Evolutionary conservation across 2,797 vertebrate genomes (phyloP), one percentile per base, ranked within the genome.

Genomic region (Mus minutoides): DNA sequence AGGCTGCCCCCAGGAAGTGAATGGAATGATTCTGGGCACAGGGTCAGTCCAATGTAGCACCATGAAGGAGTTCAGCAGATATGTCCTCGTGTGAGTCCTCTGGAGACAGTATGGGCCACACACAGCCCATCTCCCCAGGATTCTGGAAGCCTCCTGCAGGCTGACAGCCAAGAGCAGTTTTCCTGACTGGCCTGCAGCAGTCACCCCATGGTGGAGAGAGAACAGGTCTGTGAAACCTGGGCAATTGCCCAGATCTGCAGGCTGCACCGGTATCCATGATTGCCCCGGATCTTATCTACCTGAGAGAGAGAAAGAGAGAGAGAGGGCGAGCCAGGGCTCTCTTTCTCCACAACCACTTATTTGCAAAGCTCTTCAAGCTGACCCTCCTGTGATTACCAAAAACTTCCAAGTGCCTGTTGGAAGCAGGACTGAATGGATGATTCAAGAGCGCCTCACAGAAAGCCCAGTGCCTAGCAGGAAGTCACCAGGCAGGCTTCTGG

Each of bases 351-450:
- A 80, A 37, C 75, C 86, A 37, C 40, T 88, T 90, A 54, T 54
- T 84, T 96, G 79, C 67, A 64, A 80, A 78, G 10, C 76, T 94
- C 88, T 88, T 95, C 67, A 92, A 80, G 88, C 58, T 26, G 87
- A 82, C 46, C 1, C 5, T 84, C 64, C 8, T 64, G 8, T 90
- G 54, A 76, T 96, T 79, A 64, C 69, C 3, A 0, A 89, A 67
- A 91, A 90, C 86, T 90, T 43, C 85, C 93, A 93, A 83, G 77
- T 90, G 56, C 29, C 60, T 97, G 10, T 82, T 86, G 37, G 90
- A 79, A 91, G 91, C 6, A 52, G n/a, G 37, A 12, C 40, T 84
- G 31, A 21, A 34, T 13, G 46, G 29, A 40, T 76, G 8, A 71
- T 77, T 60, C 54, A 34, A 67, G 46, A 84, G 16, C 80, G 71